Evolutionary conservation across 2,113 vertebrate species (phyloP), one percentile per base, ranked within the genome.

Genomic region (Rhynchomys soricoides): DNA sequence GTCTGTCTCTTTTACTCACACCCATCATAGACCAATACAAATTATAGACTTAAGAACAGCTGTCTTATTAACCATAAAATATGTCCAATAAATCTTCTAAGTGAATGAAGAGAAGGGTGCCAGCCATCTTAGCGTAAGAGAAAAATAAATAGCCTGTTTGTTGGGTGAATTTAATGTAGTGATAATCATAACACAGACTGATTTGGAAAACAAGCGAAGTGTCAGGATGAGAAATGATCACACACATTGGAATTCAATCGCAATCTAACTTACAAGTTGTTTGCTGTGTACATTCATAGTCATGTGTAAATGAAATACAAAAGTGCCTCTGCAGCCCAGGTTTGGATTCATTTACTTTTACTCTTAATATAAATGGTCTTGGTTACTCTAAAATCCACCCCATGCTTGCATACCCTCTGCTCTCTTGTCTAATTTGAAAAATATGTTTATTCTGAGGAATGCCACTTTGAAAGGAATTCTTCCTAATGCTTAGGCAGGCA

Each of bases 91-190:
- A 55, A 57, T 50, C 31, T 71, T 64, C 68, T 70, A 79, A 5
- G 71, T 89, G 86, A 95, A n/a, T 48, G 8, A 86, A 90, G 17
- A 37, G 4, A 78, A 17, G 5, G 29, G 43, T 75, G 21, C 34
- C 55, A 88, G 66, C 21, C 71, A 50, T 66, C 40, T 17, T 64
- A 70, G 75, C 79, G 81, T 48, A 50, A 73, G 34, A 73, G 74
- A 50, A 82, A 97, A 89, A 64, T 45, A 43, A 96, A 70, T 86
- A 1, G 71, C 93, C 13, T 78, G 52, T 43, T 82, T 95, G 68
- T 43, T 68, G 48, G 59, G 43, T 75, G 13, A 90, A 94, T 48
- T 74, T 89, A 92, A 77, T 37, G 73, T 29, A 52, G 50, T 71
- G 81, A 45, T 91, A 34, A 83, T 94, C 93, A 90, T 75, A 96